Base-by-base conservation (phyloP, 2,888 invertebrate species). In the Neoascia interrupta region DNA sequence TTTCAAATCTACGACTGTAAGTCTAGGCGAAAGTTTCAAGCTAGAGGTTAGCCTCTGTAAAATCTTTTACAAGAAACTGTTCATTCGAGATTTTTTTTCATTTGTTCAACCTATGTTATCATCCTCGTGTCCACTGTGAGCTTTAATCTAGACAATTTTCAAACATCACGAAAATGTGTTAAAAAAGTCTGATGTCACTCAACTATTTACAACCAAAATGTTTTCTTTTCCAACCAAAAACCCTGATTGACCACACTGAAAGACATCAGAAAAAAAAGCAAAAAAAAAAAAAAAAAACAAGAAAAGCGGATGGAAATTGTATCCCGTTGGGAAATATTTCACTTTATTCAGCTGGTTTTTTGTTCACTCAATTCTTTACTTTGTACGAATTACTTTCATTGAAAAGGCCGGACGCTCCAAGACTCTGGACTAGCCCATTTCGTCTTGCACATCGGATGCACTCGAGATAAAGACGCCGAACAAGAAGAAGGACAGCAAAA, bases 331-430 rank as follows among this genome's bases (percentile, higher is more conserved):
- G 60, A 70, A 72, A 72, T 64, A 60, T 66, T 76, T 66, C 41
- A 72, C 76, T 72, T 64, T 76, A 37, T 66, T 64, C 76, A 60
- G 64, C 70, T 76, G 64, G 21, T 58, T 45, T 51, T 45, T 15
- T 19, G 4, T 34, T 34, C 36, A n/a, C 41, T 41, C 39, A 26
- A 49, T 53, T 76, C 45, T 58, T 70, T 58, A 23, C 75, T 39
- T 56, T 54, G 47, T 41, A 63, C 3, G 43, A 61, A 28, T 11
- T 37, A 51, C 63, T 53, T 70, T 47, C 58, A 8, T 49, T 39
- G 11, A 13, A 37, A 6, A 58, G 41, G 34, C 26, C 10, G 5
- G 31, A 36, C 18, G 23, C 34, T 39, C 10, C 36, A 28, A 18
- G 15, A 13, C 23, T 26, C 15, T 34, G 26, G 37, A 13, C 34